phyloP scores from a whole-genome alignment of 2,888 invertebrate species.

The Matsumyia berberina region DNA sequence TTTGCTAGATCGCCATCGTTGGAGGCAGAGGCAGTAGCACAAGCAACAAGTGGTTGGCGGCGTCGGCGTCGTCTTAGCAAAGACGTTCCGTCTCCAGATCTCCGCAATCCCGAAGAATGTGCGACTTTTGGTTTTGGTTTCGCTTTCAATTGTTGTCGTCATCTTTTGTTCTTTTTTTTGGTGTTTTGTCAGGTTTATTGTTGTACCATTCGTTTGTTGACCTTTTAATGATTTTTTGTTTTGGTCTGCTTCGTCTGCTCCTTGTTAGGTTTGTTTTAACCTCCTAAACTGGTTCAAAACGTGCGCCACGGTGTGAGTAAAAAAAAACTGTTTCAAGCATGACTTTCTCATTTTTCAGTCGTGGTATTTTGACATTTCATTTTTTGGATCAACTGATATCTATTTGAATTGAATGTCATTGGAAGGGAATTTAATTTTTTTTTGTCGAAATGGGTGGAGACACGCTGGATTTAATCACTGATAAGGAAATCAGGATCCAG shows the following conservation, averaged over 20 bases:
- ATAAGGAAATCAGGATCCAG: no score
- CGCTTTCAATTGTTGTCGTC: slow-evolving; percentile 47
- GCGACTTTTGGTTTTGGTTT: slow-evolving; percentile 34
- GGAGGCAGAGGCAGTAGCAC: neutral
- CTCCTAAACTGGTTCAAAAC: slow-evolving; percentile 60
- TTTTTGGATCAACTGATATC: slow-evolving; percentile 22
- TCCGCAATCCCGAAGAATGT: neutral
- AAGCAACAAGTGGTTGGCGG: slow-evolving; percentile 32
- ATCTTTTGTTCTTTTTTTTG: slow-evolving; percentile 27
- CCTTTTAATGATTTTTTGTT: slow-evolving; percentile 56
- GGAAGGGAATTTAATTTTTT: neutral
- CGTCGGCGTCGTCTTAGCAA: neutral
- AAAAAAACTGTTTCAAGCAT: slow-evolving; percentile 23
- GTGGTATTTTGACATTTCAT: slow-evolving; percentile 39
- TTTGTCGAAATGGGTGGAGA: neutral
- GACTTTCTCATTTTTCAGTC: slow-evolving; percentile 28
- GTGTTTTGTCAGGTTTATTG: slow-evolving; percentile 53
- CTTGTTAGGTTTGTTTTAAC: slow-evolving; percentile 25
- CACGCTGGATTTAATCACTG: no score
- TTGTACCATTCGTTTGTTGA: slow-evolving; percentile 70
- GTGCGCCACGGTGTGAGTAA: slow-evolving; percentile 16
- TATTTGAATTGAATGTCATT: slow-evolving; percentile 22
- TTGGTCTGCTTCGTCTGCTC: slow-evolving; percentile 45
- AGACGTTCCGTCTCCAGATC: slow-evolving; percentile 26
- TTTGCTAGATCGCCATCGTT: slow-evolving; percentile 29